Percentiles rank a stretch among this genome's conserved stretches.
phyloP scores from a whole-genome alignment of 2,797 vertebrate genomes.

The Platalea minor region DNA sequence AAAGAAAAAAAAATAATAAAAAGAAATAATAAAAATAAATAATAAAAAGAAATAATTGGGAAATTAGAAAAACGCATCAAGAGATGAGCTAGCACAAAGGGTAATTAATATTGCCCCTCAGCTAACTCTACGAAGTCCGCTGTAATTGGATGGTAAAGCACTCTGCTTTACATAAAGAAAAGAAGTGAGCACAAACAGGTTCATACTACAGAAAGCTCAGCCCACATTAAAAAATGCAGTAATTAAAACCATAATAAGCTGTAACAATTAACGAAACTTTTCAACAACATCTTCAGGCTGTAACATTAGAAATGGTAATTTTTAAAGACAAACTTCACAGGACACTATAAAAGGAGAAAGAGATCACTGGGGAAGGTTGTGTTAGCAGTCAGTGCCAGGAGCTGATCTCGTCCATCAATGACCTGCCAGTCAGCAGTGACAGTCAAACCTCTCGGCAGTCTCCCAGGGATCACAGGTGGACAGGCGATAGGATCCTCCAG shows the following conservation, averaged over 20 bases:
- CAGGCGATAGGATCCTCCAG: background rate
- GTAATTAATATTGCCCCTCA: slow-evolving; percentile 13
- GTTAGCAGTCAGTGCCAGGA: background rate
- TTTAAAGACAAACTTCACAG: background rate
- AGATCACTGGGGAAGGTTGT: background rate
- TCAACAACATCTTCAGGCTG: background rate
- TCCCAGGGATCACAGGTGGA: background rate
- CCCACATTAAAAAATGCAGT: background rate
- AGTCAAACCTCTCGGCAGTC: background rate
- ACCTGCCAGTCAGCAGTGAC: background rate
- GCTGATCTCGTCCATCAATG: background rate
- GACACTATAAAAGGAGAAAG: background rate
- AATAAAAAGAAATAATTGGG: slow-evolving; percentile 5
- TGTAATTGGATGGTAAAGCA: slow-evolving; percentile 35
- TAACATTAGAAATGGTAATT: background rate
- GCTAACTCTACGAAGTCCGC: background rate
- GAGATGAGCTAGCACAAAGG: background rate
- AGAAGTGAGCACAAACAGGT: background rate
- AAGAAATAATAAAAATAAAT: no score
- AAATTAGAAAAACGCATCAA: slow-evolving; percentile 4
- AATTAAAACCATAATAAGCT: slow-evolving; percentile 26
- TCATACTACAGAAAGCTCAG: background rate
- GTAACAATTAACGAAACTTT: slow-evolving; percentile 4
- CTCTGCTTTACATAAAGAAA: background rate
- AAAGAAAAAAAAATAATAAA: background rate